phyloP scores from a whole-genome alignment of 2,113 vertebrate species.

The Cathartes aura region DNA sequence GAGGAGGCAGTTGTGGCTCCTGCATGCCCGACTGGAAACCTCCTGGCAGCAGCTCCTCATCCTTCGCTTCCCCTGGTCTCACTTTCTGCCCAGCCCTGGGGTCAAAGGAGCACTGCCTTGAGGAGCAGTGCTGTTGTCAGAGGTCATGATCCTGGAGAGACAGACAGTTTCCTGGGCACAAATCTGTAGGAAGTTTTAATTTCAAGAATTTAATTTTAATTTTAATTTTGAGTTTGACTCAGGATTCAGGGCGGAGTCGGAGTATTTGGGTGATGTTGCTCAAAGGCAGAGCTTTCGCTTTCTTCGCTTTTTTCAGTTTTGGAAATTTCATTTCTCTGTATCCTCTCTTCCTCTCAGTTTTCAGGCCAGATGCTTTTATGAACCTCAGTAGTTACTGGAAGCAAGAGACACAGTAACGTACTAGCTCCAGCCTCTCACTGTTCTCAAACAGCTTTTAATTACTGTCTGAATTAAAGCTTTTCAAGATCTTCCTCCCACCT shows the following conservation, averaged over 20 bases:
- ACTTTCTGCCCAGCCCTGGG: background rate
- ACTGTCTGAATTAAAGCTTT: slow-evolving; percentile 16
- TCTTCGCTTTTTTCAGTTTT: background rate
- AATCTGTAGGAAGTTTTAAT: background rate
- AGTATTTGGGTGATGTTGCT: background rate
- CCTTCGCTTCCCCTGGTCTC: background rate
- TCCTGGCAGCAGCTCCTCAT: background rate
- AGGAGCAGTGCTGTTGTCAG: background rate
- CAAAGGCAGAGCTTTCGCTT: background rate
- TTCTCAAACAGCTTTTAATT: slow-evolving; percentile 25
- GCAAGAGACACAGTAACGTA: background rate
- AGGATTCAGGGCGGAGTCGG: background rate
- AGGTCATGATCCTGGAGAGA: background rate
- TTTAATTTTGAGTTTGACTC: background rate
- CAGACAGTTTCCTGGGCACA: background rate
- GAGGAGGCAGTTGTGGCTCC: background rate
- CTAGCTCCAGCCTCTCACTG: background rate
- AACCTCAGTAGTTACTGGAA: background rate
- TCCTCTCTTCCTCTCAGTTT: background rate
- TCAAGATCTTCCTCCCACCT: background rate
- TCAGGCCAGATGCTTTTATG: background rate
- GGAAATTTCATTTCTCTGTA: background rate
- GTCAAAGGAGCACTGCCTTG: background rate
- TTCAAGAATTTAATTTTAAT: background rate
- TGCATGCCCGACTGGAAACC: background rate